Conservation (phyloP, 1,140 invertebrate genomes). For the Rhagoletis pomonella region DNA sequence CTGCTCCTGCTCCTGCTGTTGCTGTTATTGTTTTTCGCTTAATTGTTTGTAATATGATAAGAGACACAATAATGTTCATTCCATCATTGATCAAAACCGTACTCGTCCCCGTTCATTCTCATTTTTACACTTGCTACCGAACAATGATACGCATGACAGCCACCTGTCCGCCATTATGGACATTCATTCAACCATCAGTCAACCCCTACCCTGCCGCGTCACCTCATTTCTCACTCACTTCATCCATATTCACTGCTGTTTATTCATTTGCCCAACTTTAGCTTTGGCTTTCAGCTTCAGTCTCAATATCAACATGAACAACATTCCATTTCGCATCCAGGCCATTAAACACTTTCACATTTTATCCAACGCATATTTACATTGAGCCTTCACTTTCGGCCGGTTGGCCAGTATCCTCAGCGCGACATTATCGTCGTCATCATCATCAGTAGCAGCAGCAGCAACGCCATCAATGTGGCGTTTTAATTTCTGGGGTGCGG, state of each 20-base stretch:
- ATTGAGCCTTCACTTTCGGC: constrained; percentile 12
- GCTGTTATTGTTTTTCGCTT: constrained; percentile 41
- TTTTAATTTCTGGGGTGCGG: constrained; percentile 33
- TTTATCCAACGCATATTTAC: constrained; percentile 32
- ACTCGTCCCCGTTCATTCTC: background rate
- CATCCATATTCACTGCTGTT: background rate
- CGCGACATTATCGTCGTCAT: background rate
- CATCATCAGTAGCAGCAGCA: background rate
- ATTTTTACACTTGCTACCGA: background rate
- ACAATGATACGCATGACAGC: constrained; percentile 47
- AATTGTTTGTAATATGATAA: constrained; percentile 53
- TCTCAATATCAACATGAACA: constrained; percentile 35
- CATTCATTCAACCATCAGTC: constrained; percentile 25
- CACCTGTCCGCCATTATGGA: constrained; percentile 48
- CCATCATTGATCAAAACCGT: background rate
- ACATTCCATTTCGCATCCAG: constrained; percentile 25
- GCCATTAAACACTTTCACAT: constrained; percentile 51
- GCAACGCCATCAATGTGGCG: background rate
- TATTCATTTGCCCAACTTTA: constrained; percentile 3
- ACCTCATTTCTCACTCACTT: background rate
- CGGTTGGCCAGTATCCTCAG: background rate
- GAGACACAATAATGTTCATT: constrained; percentile 47
- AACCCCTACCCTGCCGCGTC: background rate
- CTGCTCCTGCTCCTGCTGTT: background rate
- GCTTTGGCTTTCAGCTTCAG: background rate